These are phyloP conservation scores for Bradypodion ventrale DNA, from an alignment of 2,797 vertebrate species.

Conservation along the genomic window DNA sequence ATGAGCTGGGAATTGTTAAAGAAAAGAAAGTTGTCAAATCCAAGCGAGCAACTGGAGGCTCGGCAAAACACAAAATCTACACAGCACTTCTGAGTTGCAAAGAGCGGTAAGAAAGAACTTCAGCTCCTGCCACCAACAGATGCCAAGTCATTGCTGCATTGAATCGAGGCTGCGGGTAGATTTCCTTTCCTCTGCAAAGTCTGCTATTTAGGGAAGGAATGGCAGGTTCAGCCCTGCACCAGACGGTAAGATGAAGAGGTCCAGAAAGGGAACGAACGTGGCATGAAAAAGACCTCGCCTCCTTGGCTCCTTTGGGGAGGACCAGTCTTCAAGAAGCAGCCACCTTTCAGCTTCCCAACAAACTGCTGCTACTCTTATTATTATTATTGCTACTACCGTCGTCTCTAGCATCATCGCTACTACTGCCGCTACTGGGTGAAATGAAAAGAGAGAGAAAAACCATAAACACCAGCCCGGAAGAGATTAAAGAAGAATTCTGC, in stretches of 20 bases:
- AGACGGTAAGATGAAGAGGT: constrained; percentile 18
- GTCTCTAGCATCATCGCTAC: constrained; percentile 2
- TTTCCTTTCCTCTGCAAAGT: not conserved
- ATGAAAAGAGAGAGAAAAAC: not conserved
- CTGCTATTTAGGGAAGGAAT: not conserved
- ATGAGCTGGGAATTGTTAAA: not conserved
- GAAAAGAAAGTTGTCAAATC: not conserved
- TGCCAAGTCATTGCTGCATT: not conserved
- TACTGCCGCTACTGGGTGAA: not conserved
- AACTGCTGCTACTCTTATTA: not conserved
- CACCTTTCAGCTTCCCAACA: constrained; percentile 15
- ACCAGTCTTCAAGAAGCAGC: constrained; percentile 51
- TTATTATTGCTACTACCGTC: not conserved
- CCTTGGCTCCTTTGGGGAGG: constrained; percentile 55
- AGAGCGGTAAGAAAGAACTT: constrained; percentile 6
- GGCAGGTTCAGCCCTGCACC: constrained; percentile 12
- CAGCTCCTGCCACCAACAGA: constrained; percentile 16
- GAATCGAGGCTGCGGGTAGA: not conserved
- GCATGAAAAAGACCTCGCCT: constrained; percentile 25
- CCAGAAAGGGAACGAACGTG: constrained; percentile 6
- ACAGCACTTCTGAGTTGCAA: constrained; percentile 11
- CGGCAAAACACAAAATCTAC: not conserved
- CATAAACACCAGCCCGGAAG: no score
- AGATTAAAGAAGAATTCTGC: not conserved
- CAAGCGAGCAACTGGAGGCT: constrained; percentile 7